Base-by-base conservation (phyloP, 2,113 vertebrate species). In the Cardinalis cardinalis region DNA sequence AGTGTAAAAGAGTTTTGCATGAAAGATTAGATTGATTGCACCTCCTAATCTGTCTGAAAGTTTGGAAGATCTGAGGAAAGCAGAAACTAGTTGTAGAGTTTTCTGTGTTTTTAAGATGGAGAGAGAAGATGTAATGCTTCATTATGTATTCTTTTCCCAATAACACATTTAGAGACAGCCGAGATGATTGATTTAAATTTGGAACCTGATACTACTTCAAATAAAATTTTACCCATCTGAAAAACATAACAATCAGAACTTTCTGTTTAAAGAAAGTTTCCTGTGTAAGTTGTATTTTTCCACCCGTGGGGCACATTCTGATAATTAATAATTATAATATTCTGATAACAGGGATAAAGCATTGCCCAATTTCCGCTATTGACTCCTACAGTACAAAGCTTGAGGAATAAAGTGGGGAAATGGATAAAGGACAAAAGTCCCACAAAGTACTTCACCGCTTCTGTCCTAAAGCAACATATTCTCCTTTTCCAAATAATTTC, bases 241-340 rank as follows among this genome's bases (percentile, higher is more conserved):
- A 61, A 89, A 31, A 15, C 8, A 32, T 12, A 21, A 34, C 65
- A 55, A 70, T 21, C 12, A 87, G 71, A 58, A 31, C 7, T 53
- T 81, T 36, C 10, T 43, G 4, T 38, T 20, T 14, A 60, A 92
- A 56, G 10, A 26, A 19, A 17, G 4, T 13, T 58, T 44, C 28
- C 55, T 14, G 5, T 43, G 2, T 51, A 66, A 65, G 6, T 18
- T 61, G 9, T 8, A 12, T 65, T 55, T 79, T 80, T 25, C 13
- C 2, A 64, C 4, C 14, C 38, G 13, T 0, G 0, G 17, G 43
- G 11, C 15, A 88, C 8, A 7, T 53, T 72, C 28, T 46, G 23
- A 28, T n/a, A 55, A 44, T 32, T 36, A 71, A 38, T 32, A 82
- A 44, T 53, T 32, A 38, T 18, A 32, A 26, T 46, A 81, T 19